A percentile compares a stretch with the other conserved stretches of the same genome.
phyloP scores from a whole-genome alignment of 2,113 vertebrate genomes.

The Chionomys nivalis region DNA sequence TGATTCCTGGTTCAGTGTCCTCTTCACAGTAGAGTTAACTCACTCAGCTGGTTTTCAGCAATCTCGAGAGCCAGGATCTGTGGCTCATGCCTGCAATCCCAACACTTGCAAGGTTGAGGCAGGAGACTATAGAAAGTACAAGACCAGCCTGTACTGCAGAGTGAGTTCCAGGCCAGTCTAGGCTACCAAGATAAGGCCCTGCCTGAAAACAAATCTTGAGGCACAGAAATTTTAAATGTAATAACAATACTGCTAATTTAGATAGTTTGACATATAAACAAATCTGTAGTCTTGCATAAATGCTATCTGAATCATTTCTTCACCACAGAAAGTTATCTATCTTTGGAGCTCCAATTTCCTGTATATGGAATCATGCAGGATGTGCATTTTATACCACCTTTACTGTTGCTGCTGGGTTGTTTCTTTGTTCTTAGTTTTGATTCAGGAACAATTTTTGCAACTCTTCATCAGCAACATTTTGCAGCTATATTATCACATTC shows the following conservation, averaged over 20 bases:
- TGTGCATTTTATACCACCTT: background rate
- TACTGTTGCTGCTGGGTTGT: background rate
- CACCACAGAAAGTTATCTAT: background rate
- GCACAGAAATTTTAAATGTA: background rate
- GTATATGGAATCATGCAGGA: background rate
- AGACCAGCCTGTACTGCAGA: background rate
- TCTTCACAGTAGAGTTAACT: background rate
- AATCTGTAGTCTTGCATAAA: background rate
- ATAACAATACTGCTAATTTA: background rate
- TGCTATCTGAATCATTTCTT: background rate
- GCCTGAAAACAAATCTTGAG: background rate
- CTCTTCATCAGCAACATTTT: background rate
- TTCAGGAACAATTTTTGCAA: background rate
- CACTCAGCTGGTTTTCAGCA: background rate
- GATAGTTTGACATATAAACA: constrained; percentile 16
- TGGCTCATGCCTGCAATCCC: too few species aligned
- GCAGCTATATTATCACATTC: background rate
- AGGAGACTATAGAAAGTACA: background rate
- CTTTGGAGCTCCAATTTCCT: background rate
- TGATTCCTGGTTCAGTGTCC: background rate
- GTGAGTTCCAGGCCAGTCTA: background rate
- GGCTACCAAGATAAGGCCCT: background rate
- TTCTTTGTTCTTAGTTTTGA: background rate
- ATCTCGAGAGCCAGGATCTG: background rate
- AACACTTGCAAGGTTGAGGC: background rate